phyloP scores from a whole-genome alignment of 2,113 vertebrate genomes.

The Calidris pugnax region DNA sequence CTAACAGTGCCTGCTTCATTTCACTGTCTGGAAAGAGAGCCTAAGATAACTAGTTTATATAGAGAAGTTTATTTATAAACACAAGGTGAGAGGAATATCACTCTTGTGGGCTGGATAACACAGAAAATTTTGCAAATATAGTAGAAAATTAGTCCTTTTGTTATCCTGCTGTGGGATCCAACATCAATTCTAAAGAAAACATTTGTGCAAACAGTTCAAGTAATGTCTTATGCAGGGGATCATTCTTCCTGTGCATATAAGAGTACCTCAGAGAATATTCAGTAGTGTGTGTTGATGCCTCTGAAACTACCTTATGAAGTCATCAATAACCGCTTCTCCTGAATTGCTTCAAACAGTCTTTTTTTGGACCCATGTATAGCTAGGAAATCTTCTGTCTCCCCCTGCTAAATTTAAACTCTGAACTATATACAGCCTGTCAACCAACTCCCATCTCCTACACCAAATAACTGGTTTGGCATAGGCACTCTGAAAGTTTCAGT shows the following conservation, averaged over 20 bases:
- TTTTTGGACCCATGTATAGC: background rate
- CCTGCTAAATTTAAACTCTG: constrained; percentile 24
- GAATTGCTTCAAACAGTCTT: background rate
- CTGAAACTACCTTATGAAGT: background rate
- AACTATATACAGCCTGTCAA: background rate
- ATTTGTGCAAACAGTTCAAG: background rate
- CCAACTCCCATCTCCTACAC: background rate
- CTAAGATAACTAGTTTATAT: background rate
- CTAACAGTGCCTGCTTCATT: background rate
- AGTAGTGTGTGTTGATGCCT: background rate
- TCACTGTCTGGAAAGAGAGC: background rate
- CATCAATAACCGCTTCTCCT: background rate
- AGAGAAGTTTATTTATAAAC: background rate
- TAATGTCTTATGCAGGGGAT: background rate
- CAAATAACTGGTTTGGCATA: background rate
- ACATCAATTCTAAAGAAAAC: background rate
- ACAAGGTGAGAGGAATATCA: background rate
- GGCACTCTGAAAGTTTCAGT: background rate
- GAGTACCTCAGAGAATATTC: background rate
- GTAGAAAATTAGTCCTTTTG: background rate
- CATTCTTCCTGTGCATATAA: background rate
- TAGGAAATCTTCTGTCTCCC: background rate
- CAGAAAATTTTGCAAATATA: background rate
- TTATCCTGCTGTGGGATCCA: background rate
- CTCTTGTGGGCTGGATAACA: background rate